Evolutionary conservation across 2,113 vertebrate species (phyloP).

Genomic region (Apeltes quadracus): DNA sequence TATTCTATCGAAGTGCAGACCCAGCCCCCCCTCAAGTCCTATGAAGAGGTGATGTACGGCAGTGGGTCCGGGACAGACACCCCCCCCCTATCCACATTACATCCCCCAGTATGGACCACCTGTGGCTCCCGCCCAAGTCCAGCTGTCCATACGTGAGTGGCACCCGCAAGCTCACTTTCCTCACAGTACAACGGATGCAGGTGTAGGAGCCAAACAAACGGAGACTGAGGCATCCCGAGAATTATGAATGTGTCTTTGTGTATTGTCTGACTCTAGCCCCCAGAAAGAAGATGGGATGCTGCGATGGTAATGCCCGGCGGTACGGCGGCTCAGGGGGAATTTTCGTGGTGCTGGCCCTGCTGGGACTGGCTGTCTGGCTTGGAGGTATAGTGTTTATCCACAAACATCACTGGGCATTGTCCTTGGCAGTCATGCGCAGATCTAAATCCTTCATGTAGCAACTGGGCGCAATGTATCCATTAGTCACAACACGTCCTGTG

Average conservation of each 20-base stretch:
- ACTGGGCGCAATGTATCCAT: neutral
- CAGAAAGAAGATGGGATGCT: conserved; percentile 45
- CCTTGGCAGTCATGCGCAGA: conserved; percentile 24
- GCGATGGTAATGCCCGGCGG: conserved; percentile 33
- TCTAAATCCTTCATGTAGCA: conserved; percentile 16
- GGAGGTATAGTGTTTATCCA: conserved; percentile 67
- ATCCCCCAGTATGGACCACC: conserved; percentile 59
- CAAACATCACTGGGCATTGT: neutral
- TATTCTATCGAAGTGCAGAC: conserved; percentile 52
- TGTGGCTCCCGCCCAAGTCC: conserved; percentile 37
- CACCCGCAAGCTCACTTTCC: neutral
- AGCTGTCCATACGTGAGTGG: conserved; percentile 54
- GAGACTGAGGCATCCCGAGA: neutral
- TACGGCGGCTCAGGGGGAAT: conserved; percentile 41
- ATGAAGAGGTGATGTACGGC: conserved; percentile 65
- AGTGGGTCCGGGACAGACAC: conserved; percentile 20
- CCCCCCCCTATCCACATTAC: conserved; percentile 61
- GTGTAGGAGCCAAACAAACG: neutral
- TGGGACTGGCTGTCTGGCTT: conserved; percentile 75
- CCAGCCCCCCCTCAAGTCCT: conserved; percentile 54
- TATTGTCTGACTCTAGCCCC: conserved; percentile 48
- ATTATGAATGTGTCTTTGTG: conserved; percentile 2
- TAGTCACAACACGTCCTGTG: neutral
- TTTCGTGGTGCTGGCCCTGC: conserved; percentile 57
- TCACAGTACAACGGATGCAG: neutral